Evolutionary conservation across 30 jellyfish, hydroid and myxozoan species (phyloP), one percentile per base, ranked within the genome.

Genomic region (Cassiopea andromeda): DNA sequence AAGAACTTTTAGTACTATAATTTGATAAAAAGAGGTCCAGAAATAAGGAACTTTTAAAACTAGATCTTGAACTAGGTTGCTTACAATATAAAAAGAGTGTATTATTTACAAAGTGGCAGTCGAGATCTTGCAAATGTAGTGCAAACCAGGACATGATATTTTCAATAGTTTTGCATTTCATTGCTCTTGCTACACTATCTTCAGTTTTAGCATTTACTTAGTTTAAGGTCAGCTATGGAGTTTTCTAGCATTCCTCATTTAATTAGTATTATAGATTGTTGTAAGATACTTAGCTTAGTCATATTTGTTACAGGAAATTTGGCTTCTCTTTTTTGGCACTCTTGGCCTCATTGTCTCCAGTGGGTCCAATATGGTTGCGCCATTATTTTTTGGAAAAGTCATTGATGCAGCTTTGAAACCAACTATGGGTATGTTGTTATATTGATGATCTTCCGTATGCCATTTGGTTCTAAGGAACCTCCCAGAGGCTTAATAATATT

Each of bases 351-450:
- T 82, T 74, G 97, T 80, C 64, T 90, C 98, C 74, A 94, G 97
- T 61, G 97, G 92, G 17, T 85, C 97, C 18, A 75, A 90, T 14
- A 94, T 90, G 97, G 81, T 90, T 27, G 98, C 98, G 46, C 98
- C 98, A 18, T 79, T 94, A 78, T 94, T 71, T 77, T 94, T 94
- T 94, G 98, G 98, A 17, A 85, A 66, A 69, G 98, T 94, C 46
- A 90, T 94, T 70, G 98, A 94, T 79, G 96, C 97, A n/a, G 92
- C 98, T 16, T 73, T 84, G 64, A 77, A 83, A 27, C 76, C 88
- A 48, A 58, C 87, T 1, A 90, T 94, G 97, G 74, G 98, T 90
- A 87, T 45, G 97, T 27, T 27, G 38, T 74, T 18, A 18, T 2
- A 71, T 7, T 1, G 13, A 13, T 18, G 47, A 27, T 13, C 17